Evolutionary conservation across 2,797 vertebrate genomes (phyloP).

Genomic region (Nyctibius grandis): DNA sequence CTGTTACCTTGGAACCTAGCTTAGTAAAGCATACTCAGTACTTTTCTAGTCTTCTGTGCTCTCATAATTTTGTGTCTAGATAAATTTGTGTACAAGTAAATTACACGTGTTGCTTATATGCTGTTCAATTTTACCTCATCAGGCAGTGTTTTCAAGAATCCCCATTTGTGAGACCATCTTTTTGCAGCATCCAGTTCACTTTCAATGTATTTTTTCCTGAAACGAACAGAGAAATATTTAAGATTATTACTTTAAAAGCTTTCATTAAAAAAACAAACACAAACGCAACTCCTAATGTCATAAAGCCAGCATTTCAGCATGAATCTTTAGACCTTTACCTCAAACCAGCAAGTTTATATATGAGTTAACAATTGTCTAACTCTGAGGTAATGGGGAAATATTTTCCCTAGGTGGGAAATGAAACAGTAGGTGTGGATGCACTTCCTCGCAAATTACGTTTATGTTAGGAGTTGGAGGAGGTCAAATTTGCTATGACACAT

Average conservation of each 20-base stretch:
- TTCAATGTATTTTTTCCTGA: constrained; percentile 71
- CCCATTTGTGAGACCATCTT: constrained; percentile 83
- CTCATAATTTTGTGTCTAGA: not conserved
- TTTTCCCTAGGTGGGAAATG: not conserved
- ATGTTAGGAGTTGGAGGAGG: not conserved
- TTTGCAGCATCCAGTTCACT: constrained; percentile 64
- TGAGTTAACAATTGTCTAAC: not conserved
- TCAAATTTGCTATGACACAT: no score
- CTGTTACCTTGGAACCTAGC: not conserved
- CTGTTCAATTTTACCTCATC: constrained; percentile 67
- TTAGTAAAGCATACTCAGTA: not conserved
- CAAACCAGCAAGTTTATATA: not conserved
- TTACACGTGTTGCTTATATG: not conserved
- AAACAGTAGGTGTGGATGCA: rapidly evolving
- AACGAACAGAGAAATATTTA: not conserved
- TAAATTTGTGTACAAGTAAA: not conserved
- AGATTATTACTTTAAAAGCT: not conserved
- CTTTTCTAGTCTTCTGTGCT: not conserved
- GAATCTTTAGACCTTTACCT: not conserved
- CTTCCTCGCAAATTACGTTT: not conserved
- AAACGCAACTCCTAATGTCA: not conserved
- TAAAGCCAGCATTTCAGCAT: not conserved
- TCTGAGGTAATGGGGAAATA: not conserved
- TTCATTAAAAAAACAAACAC: rapidly evolving
- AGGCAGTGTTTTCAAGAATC: constrained; percentile 72